Evolutionary conservation across 2,113 vertebrate species (phyloP), one percentile per base, ranked within the genome.

Genomic region (Entomyzon cyanotis): DNA sequence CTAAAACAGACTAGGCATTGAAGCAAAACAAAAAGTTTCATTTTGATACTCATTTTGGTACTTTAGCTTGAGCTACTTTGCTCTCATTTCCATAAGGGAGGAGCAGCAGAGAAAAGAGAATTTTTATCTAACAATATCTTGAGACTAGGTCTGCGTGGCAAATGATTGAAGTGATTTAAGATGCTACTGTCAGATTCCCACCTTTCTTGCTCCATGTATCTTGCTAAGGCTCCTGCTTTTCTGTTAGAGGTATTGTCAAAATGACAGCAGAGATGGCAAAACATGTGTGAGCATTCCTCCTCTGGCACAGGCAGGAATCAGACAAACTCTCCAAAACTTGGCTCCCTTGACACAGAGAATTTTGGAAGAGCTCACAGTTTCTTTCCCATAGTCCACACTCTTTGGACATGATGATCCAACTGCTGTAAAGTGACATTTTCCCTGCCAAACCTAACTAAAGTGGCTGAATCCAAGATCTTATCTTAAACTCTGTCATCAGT

Each of bases 201-300:
- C n/a, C 46, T 42, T 75, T 81, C 33, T 37, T 81, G 35, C 5
- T 27, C 53, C 28, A 20, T 3, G 42, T 39, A 70, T 24, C 77
- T 71, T 70, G 49, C 21, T 42, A 68, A 87, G 64, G 30, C 15
- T 84, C 15, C 74, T 67, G 24, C 27, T 79, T 60, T 60, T 37
- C n/a, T 63, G 15, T 28, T 39, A 30, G 30, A 63, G 7, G 24
- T 22, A 65, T 19, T 0, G 0, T 30, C 74, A 89, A 19, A 30
- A 21, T 11, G 30, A 74, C 7, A 84, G 47, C 44, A 79, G 62
- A 78, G n/a, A n/a, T 24, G n/a, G 52, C n/a, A 64, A 64, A 95
- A 71, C 25, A 21, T 1, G 3, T 21, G 33, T 24, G 17, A 87
- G 37, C 58, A 25, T n/a, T 82, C 41, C 58, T 82, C 41, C 52